Evolutionary conservation across 2,113 vertebrate genomes (phyloP), one percentile per base, ranked within the genome.

Genomic region (Dasyornis broadbenti): DNA sequence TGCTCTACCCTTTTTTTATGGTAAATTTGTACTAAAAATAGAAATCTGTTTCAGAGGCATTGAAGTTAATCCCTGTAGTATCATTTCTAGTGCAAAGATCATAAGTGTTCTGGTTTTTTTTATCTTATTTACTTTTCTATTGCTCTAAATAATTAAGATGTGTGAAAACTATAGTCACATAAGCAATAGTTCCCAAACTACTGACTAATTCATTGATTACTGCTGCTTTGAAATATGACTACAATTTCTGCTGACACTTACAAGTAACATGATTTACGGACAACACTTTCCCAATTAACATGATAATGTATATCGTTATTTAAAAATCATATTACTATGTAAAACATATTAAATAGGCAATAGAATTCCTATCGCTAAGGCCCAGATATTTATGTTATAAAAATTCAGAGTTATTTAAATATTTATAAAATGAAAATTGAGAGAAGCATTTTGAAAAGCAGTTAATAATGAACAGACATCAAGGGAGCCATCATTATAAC

Each of bases 331-430:
- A 95, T 97, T 95, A 92, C 56, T 92, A 61, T 63, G 63, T 96
- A 80, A 94, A 96, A 94, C 40, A 69, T 93, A 94, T 95, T 96
- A 97, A 96, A 97, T 26, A 90, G 52, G 69, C 86, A 97, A 82
- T 57, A 86, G 64, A 96, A 94, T 96, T 88, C 59, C 90, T 97
- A 94, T 97, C 89, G 10, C 94, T 86, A 90, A 42, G 81, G 75
- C 63, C 69, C 90, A 94, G 85, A 97, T 97, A 98, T 97, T 98
- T 97, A 96, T 96, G 88, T 87, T 97, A 89, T 88, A 98, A 92
- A 97, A 97, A 97, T 95, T 96, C 91, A 95, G 47, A 96, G 94
- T 98, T 98, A 97, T 97, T 98, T 98, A 98, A 98, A 98, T 98
- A 98, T 98, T 98, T 98, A 98, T 98, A 98, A 97, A 98, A 97